These are phyloP conservation scores for Sebastes diaconus DNA, from an alignment of 2,797 vertebrate species.

Conservation along the genomic window DNA sequence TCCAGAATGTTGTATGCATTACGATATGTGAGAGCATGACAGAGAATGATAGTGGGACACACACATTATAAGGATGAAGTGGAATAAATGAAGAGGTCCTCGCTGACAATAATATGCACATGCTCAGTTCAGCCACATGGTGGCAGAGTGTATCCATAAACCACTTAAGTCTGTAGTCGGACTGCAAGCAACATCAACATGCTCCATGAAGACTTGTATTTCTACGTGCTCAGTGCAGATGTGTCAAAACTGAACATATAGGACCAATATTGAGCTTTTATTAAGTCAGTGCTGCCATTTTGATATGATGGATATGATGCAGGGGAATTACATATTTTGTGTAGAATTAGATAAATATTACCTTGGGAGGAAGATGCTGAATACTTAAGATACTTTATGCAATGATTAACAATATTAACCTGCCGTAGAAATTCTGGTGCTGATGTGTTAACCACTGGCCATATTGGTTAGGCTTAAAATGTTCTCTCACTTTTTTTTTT, in stretches of 20 bases:
- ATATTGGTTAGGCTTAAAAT: background rate
- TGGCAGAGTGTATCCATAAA: slow-evolving; percentile 46
- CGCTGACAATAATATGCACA: slow-evolving; percentile 2
- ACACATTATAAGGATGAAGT: background rate
- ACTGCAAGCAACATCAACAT: background rate
- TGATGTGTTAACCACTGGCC: background rate
- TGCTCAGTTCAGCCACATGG: slow-evolving; percentile 54
- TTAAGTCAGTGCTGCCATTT: background rate
- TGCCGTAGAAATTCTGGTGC: too few relatives aligned
- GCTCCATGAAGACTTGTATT: background rate
- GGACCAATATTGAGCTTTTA: background rate
- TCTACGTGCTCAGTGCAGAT: background rate
- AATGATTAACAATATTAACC: background rate
- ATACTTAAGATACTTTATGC: too few relatives aligned
- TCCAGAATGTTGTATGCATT: background rate
- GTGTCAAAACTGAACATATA: background rate
- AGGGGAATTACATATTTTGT: background rate
- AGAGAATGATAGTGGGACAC: background rate
- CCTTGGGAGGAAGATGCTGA: background rate
- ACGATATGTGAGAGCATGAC: background rate
- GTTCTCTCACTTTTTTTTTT: background rate
- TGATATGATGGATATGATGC: background rate
- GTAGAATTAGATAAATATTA: background rate
- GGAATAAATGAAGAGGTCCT: background rate
- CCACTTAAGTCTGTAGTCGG: background rate